A percentile compares a stretch with the other conserved stretches of the same genome.
Evolutionary conservation across 2,113 vertebrate genomes (phyloP).

Genomic region (Bostrychus sinensis): DNA sequence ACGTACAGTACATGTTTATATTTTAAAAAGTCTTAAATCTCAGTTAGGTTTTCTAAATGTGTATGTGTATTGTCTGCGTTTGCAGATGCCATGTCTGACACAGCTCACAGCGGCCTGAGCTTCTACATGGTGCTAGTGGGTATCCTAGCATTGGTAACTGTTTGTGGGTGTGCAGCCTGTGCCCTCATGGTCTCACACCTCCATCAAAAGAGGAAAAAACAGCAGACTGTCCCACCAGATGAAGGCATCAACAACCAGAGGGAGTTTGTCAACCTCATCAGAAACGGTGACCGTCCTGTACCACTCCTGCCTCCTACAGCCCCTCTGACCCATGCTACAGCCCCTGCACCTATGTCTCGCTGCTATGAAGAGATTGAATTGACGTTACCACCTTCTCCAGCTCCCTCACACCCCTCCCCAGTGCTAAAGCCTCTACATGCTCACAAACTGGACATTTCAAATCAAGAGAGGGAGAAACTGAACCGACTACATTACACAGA

Average conservation of each 20-base stretch:
- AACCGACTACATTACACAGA: conserved; percentile 79
- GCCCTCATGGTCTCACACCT: conserved; percentile 72
- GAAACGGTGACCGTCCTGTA: conserved; percentile 74
- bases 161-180: conserved; percentile 69
- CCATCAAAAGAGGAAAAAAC: conserved; percentile 76
- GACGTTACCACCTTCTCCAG: conserved; percentile 72
- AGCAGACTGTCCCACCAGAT: conserved; percentile 64
- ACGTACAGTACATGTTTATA: not conserved
- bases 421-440: conserved; percentile 70
- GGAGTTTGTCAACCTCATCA: conserved; percentile 80
- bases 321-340: conserved; percentile 27
- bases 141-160: conserved; percentile 63
- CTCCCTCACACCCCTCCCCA: conserved; percentile 68
- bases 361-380: conserved; percentile 82
- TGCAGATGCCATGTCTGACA: conserved; percentile 69
- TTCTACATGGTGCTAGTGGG: conserved; percentile 79
- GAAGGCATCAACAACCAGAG: conserved; percentile 83
- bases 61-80: not conserved
- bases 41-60: not conserved
- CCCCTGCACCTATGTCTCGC: conserved; percentile 28
- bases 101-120: conserved; percentile 51
- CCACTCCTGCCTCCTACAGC: conserved; percentile 47
- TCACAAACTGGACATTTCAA: conserved; percentile 82
- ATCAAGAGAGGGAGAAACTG: conserved; percentile 81
- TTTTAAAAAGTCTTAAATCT: not conserved